phyloP scores from a whole-genome alignment of 2,113 vertebrate genomes.

The Pelecanoides urinatrix region DNA sequence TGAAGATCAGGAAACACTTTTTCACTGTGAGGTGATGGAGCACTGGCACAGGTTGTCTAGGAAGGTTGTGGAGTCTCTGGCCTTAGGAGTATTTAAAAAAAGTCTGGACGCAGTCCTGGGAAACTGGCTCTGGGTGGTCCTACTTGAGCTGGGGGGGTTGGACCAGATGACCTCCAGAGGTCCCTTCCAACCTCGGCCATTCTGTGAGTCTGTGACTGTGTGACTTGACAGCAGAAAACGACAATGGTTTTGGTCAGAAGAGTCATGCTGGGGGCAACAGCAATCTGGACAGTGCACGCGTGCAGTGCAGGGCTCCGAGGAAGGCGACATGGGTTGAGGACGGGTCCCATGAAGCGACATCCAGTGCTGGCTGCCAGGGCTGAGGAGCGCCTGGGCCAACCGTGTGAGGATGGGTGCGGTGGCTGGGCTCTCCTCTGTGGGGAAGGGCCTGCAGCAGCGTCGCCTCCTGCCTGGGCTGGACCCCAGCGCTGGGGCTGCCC shows the following conservation, averaged over 20 bases:
- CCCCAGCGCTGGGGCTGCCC: neutral
- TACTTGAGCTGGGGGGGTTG: neutral
- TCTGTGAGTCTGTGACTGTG: rapidly evolving
- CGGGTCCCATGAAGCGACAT: rapidly evolving
- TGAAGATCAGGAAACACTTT: neutral
- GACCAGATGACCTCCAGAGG: too few relatives aligned
- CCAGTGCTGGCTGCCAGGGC: neutral
- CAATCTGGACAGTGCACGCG: rapidly evolving
- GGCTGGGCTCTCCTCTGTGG: too few relatives aligned
- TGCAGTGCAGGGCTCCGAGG: too few relatives aligned
- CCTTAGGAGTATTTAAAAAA: too few relatives aligned
- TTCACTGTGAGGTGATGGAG: neutral
- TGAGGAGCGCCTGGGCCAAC: neutral
- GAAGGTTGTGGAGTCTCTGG: neutral
- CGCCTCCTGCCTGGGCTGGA: neutral
- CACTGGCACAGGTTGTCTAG: neutral
- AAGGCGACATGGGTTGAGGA: too few relatives aligned
- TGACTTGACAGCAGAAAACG: neutral
- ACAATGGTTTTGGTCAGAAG: too few relatives aligned
- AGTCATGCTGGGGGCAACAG: rapidly evolving
- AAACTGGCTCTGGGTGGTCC: neutral
- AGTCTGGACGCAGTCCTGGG: neutral
- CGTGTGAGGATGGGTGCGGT: rapidly evolving
- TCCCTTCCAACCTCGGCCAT: neutral
- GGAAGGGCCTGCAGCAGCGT: neutral